Base-by-base conservation (phyloP, 2,113 vertebrate genomes). In the Calypte anna region DNA sequence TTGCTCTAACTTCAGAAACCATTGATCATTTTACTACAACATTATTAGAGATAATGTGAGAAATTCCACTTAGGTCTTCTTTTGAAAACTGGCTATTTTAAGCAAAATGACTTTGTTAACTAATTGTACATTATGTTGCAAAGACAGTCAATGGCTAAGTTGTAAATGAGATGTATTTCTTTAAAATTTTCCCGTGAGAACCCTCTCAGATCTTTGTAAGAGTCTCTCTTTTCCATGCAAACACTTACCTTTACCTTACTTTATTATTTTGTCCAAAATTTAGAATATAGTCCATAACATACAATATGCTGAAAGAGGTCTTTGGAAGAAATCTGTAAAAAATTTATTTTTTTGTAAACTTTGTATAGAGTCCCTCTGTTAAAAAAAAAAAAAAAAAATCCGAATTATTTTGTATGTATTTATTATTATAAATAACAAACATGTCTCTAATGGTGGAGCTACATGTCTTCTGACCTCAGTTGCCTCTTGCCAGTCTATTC, bases 341-440 rank as follows among this genome's bases (percentile, higher is more conserved):
- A 70, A 51, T 84, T 91, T 89, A 83, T 94, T 94, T 80, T 91
- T 94, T 97, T 96, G 27, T 58, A 96, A 93, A 92, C 57, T 3
- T 59, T 69, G 46, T 55, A 68, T 57, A 67, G 21, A 57, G n/a
- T 44, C 19, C 21, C 22, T 77, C 66, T 30, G 59, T 16, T 31
- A 72, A 57, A 77, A 78, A 40, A 40, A 40, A 18, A 30, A 38
- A 38, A 38, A 38, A 40, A 40, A 40, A 18, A 30, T 25, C 22
- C 1, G 1, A 51, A 3, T 72, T 31, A n/a, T 88, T 73, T 80
- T 59, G 14, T 0, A 36, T 81, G 44, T 73, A 53, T 61, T 62
- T 44, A 43, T 87, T 76, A 40, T n/a, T 81, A 27, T 55, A 11
- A 59, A 20, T 63, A 78, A 25, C 57, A 6, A 43, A 62, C 22